Percentiles rank a stretch among this genome's conserved stretches.
Conservation (phyloP, 2,888 invertebrate species). For the Pseudolycoriella hygida region DNA sequence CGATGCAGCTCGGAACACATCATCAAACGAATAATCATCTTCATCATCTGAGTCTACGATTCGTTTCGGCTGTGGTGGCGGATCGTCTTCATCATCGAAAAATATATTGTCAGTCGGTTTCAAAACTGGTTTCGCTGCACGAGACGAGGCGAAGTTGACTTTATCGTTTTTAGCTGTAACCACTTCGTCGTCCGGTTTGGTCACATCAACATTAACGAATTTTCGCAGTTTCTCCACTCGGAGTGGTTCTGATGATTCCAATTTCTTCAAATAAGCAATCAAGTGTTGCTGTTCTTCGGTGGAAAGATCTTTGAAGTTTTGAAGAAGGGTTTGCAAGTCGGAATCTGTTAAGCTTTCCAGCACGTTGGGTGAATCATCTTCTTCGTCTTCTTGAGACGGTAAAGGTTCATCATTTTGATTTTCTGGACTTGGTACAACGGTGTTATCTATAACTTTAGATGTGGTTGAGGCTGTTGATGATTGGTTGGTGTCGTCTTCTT, state of each 20-base stretch:
- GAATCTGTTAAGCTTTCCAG: constrained; percentile 66
- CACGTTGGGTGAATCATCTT: constrained; percentile 24
- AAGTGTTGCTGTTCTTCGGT: constrained; percentile 68
- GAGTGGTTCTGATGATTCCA: constrained; percentile 56
- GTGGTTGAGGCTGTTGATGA: not conserved
- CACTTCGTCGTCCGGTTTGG: not conserved
- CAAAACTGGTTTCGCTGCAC: not conserved
- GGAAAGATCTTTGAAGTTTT: constrained; percentile 64
- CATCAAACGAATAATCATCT: constrained; percentile 70
- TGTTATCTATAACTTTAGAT: not conserved
- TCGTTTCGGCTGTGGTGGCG: constrained; percentile 19
- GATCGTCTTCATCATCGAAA: constrained; percentile 13
- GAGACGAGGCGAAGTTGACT: not conserved
- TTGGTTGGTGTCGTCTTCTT: not conserved
- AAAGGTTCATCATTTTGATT: not conserved
- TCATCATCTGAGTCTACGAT: constrained; percentile 44
- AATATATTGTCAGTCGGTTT: constrained; percentile 8
- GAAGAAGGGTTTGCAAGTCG: constrained; percentile 59
- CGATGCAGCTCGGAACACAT: constrained; percentile 59
- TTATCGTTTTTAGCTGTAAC: not conserved
- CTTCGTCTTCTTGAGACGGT: constrained; percentile 9
- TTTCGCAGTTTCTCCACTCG: constrained; percentile 61
- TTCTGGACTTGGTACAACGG: not conserved
- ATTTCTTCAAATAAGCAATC: constrained; percentile 62
- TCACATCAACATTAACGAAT: constrained; percentile 45